Conservation (phyloP, 2,797 vertebrate genomes). For the Taeniopygia guttata region DNA sequence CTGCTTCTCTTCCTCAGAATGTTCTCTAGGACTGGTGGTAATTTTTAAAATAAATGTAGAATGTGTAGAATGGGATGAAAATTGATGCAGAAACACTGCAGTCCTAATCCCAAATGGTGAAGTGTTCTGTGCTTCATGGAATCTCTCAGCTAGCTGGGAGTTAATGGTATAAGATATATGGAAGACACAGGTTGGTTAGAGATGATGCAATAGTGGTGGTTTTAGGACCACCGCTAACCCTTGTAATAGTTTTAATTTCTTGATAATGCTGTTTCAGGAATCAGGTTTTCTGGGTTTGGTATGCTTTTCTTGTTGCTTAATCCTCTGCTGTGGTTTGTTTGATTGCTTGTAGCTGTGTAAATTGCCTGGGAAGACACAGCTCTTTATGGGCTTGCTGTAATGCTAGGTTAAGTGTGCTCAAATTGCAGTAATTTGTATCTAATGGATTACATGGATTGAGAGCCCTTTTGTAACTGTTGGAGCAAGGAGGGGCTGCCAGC, state of each 20-base stretch:
- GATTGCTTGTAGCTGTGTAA: not conserved
- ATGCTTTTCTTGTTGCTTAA: not conserved
- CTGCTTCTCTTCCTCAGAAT: not conserved
- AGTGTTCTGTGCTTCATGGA: not conserved
- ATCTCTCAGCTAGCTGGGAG: not conserved
- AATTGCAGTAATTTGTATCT: conserved; percentile 46
- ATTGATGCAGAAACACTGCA: not conserved
- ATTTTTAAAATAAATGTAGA: not conserved
- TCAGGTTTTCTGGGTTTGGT: not conserved
- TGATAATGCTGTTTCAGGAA: not conserved
- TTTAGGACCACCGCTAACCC: not conserved
- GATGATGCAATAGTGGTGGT: not conserved
- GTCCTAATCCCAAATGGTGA: not conserved
- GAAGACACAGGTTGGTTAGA: not conserved
- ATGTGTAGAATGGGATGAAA: not conserved
- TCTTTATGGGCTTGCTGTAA: not conserved
- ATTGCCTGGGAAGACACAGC: not conserved
- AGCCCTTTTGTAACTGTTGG: not conserved
- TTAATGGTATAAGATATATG: not conserved
- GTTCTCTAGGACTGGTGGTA: not conserved
- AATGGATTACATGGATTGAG: conserved; percentile 22
- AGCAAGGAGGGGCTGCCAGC: not conserved
- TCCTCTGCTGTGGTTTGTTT: not conserved
- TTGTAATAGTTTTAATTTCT: not conserved
- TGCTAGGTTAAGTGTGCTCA: conserved; percentile 38